Base-by-base conservation (phyloP, 64 coral and sea anemone genomes). In the Dendronephthya gigantea region DNA sequence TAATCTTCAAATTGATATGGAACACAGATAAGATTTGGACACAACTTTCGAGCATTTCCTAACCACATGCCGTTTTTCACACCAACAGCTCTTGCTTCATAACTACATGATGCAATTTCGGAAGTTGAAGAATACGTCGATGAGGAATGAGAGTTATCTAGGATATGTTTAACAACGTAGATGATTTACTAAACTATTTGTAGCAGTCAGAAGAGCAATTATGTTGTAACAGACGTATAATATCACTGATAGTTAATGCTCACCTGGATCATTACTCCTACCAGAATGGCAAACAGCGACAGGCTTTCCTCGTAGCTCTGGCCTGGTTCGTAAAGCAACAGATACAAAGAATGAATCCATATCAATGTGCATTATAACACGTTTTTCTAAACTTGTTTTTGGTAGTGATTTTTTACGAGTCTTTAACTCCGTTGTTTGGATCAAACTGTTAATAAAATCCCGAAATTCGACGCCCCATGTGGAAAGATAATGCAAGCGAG, bases 331-430 rank as follows among this genome's bases (percentile, higher is more conserved):
- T 29, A 93, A 66, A 19, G 89, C 88, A 15, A 98, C 95, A 34
- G 92, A 93, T 38, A 98, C 95, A 75, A 98, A 98, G 82, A 98
- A 98, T 43, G 88, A 97, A 28, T 97, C 94, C 94, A 97, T 97
- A 84, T 97, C 94, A 31, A 97, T 93, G 35, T 97, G 94, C 94
- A 97, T 97, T 36, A 97, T 93, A 66, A 97, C 37, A 0, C 90
- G 87, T 34, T 90, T 86, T 68, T 87, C 47, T 52, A 66, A 41
- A 9, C 81, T 84, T 47, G 28, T 40, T 38, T 29, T 37, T 40
- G 50, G 72, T 15, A 82, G 83, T 28, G 75, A 82, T 47, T 40
- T 51, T 7, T 27, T 3, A 14, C 68, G 19, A 8, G 55, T n/a
- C 38, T 83, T 93, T 41, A 49, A 62, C 28, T 87, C 84, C 22